Percentiles rank a stretch among this genome's conserved stretches.
phyloP scores from a whole-genome alignment of 2,113 vertebrate species.

The Acrocephalus arundinaceus region DNA sequence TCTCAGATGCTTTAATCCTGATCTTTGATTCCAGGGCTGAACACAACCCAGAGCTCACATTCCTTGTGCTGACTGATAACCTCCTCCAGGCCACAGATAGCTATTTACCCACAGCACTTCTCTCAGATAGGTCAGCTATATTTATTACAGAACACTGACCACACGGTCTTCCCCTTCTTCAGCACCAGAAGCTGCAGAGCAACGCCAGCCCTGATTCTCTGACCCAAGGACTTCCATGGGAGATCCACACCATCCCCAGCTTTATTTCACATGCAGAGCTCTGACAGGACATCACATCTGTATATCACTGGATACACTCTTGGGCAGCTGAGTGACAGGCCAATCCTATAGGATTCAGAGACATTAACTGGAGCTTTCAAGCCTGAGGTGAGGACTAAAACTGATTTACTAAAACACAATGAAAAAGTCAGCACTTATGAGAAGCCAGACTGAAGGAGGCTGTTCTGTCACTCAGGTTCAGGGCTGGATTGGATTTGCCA shows the following conservation, averaged over 20 bases:
- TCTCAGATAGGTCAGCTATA: neutral
- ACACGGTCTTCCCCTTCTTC: neutral
- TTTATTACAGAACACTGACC: neutral
- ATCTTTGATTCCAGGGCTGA: neutral
- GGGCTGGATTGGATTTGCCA: neutral
- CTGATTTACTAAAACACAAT: neutral
- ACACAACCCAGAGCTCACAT: neutral
- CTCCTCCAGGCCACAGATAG: neutral
- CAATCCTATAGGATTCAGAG: neutral
- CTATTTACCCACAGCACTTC: neutral
- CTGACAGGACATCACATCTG: neutral
- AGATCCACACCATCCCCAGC: neutral
- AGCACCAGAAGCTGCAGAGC: neutral
- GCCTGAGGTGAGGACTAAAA: neutral
- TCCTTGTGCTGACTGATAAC: neutral
- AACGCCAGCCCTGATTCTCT: neutral
- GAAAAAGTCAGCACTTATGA: neutral
- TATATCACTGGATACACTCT: neutral
- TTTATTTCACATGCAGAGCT: neutral
- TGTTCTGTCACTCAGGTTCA: neutral
- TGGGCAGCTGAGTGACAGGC: neutral
- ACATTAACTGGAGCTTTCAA: neutral
- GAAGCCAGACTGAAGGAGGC: neutral
- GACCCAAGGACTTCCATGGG: neutral
- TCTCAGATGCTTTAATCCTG: neutral